Percentiles rank a stretch among this genome's conserved stretches.
Conservation (phyloP, 2,888 invertebrate genomes). For the Molanna angustata region DNA sequence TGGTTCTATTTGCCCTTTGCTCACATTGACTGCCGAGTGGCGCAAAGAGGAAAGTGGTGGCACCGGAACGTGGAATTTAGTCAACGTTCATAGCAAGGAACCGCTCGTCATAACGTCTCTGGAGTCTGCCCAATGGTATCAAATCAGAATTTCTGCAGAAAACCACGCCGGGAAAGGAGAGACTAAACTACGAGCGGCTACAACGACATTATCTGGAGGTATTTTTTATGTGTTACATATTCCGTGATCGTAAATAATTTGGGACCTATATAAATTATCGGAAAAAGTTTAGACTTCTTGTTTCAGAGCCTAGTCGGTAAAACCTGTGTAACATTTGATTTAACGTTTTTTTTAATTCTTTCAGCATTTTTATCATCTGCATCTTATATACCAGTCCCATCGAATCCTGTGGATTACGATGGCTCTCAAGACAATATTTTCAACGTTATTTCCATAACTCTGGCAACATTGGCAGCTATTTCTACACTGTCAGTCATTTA, state of each 20-base stretch:
- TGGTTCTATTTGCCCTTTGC: constrained; percentile 46
- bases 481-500: constrained; percentile 35
- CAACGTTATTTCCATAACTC: constrained; percentile 37
- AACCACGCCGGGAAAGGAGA: constrained; percentile 67
- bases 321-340: too few relatives aligned
- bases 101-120: constrained; percentile 55
- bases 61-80: constrained; percentile 45
- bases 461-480: constrained; percentile 34
- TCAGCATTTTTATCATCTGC: constrained; percentile 40
- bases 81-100: constrained; percentile 30
- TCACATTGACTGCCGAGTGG: constrained; percentile 51
- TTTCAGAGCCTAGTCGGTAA: too few relatives aligned
- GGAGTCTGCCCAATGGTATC: constrained; percentile 71
- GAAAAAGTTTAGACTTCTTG: too few relatives aligned
- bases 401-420: constrained; percentile 28
- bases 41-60: constrained; percentile 40
- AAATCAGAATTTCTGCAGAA: constrained; percentile 67
- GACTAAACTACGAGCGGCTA: constrained; percentile 69
- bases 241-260: too few relatives aligned
- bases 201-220: constrained; percentile 72
- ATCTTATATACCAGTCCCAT: constrained; percentile 36
- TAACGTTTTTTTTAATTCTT: too few relatives aligned
- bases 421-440: constrained; percentile 36
- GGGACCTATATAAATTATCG: too few relatives aligned
- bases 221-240: constrained; percentile 33